Conservation (phyloP, 2,797 vertebrate species). For the Gila robusta region DNA sequence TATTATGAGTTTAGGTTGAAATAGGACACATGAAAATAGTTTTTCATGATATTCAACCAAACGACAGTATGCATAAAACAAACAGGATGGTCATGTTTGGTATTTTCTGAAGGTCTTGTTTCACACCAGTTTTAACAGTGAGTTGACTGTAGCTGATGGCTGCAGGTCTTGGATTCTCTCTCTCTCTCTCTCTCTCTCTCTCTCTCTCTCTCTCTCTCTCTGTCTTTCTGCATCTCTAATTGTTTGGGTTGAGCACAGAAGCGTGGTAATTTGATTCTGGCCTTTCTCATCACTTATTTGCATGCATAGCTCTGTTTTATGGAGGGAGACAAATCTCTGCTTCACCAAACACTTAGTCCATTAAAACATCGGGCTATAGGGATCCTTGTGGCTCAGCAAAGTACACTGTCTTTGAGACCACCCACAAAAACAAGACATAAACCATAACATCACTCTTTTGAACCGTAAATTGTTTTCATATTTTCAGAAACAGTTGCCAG, state of each 20-base stretch:
- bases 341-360: conserved; percentile 41
- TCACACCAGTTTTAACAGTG: conserved; percentile 39
- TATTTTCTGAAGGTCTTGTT: conserved; percentile 38
- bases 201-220: conserved; percentile 14
- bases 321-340: conserved; percentile 58
- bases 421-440: conserved; percentile 4
- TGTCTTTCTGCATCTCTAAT: conserved; percentile 59
- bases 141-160: conserved; percentile 56
- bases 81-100: conserved; percentile 13
- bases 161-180: conserved; percentile 52
- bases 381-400: not conserved
- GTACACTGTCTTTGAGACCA: not conserved
- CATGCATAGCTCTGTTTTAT: conserved; percentile 60
- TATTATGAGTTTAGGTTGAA: not conserved
- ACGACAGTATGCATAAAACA: conserved; percentile 6
- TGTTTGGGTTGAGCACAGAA: conserved; percentile 44
- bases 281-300: conserved; percentile 81
- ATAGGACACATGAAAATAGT: not conserved
- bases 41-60: not conserved
- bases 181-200: conserved; percentile 19
- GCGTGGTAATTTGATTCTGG: conserved; percentile 73
- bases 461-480: not conserved
- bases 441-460: not conserved
- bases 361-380: not conserved
- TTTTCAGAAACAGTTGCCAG: conserved; percentile 4